Evolutionary conservation across 2,797 vertebrate genomes (phyloP).

Genomic region (Tapirus indicus): DNA sequence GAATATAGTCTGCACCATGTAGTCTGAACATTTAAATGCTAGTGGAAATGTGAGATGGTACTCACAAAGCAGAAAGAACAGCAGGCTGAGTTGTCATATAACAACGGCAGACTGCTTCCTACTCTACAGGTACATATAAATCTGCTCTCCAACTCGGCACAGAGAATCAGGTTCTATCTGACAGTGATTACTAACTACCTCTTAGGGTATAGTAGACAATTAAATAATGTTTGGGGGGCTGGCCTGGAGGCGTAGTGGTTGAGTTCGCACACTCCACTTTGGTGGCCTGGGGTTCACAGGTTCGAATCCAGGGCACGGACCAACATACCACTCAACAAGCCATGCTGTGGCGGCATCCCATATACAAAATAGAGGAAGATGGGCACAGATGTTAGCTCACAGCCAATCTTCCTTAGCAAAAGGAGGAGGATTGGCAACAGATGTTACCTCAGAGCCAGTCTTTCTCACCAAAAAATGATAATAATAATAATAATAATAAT

Average conservation of each 20-base stretch:
- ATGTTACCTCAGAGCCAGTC: no score
- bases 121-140: not conserved
- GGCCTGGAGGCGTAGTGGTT: no score
- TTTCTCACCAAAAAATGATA: no score
- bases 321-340: no score
- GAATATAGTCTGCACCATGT: not conserved
- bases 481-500: not conserved
- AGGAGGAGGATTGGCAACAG: no score
- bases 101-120: not conserved
- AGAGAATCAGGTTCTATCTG: slow-evolving; percentile 50
- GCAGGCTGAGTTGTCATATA: not conserved
- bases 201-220: not conserved
- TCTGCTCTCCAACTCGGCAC: not conserved
- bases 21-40: slow-evolving; percentile 49
- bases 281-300: no score
- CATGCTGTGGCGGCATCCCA: no score
- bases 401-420: no score
- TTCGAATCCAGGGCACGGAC: no score
- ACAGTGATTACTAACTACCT: not conserved
- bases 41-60: slow-evolving; percentile 43
- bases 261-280: no score
- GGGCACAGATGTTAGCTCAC: no score
- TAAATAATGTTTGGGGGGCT: not conserved
- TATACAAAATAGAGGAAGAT: no score
- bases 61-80: slow-evolving; percentile 57